These are phyloP conservation scores for Zaprionus ghesquierei DNA, from an alignment of 1,140 invertebrate species.

Conservation along the genomic window DNA sequence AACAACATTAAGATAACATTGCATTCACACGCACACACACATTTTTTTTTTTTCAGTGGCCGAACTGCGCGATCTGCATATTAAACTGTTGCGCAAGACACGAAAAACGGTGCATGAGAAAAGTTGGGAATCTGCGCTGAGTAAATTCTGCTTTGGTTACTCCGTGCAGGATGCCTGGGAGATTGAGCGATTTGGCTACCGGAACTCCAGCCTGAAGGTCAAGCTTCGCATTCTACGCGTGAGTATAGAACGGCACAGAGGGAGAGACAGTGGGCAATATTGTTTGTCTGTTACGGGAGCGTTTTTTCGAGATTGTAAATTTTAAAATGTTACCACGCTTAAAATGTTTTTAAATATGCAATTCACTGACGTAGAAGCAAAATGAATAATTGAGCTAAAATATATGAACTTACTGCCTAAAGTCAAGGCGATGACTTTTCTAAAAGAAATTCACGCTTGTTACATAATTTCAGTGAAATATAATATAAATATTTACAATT, in stretches of 20 bases:
- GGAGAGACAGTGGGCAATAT: background rate
- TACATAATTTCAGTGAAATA: too few relatives aligned
- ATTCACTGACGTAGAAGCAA: background rate
- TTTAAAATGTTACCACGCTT: background rate
- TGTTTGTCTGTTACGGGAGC: background rate
- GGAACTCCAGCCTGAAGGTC: slow-evolving; percentile 92
- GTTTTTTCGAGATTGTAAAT: background rate
- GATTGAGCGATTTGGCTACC: slow-evolving; percentile 97
- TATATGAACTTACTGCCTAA: too few relatives aligned
- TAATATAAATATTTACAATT: background rate
- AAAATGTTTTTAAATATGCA: background rate
- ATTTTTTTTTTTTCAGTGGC: slow-evolving; percentile 86
- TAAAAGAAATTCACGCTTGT: too few relatives aligned
- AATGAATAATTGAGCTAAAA: background rate
- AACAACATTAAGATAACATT: slow-evolving; percentile 81
- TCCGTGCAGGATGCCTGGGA: slow-evolving; percentile 96
- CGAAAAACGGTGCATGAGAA: slow-evolving; percentile 92
- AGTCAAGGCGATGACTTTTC: too few relatives aligned
- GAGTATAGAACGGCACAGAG: slow-evolving; percentile 18
- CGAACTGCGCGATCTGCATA: slow-evolving; percentile 92
- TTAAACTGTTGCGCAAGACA: slow-evolving; percentile 94
- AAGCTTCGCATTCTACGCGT: slow-evolving; percentile 95
- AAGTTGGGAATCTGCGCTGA: slow-evolving; percentile 94
- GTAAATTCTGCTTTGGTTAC: slow-evolving; percentile 95
- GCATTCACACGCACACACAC: background rate